A percentile compares a stretch with the other conserved stretches of the same genome.
Evolutionary conservation across 2,113 vertebrate species (phyloP).

Genomic region (Nerophis lumbriciformis): DNA sequence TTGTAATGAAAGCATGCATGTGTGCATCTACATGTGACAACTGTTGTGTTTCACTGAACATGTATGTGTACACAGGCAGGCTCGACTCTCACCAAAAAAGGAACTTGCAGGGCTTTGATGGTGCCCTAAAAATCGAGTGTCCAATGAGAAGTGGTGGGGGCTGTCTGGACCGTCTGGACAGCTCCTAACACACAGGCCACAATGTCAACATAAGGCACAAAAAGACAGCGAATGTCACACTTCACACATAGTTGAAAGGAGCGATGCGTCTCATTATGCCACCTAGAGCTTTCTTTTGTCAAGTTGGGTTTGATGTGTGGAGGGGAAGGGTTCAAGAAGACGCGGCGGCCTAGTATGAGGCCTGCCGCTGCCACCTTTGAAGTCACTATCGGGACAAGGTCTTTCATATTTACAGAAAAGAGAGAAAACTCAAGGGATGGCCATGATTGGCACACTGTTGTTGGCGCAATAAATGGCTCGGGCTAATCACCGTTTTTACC

Average conservation of each 20-base stretch:
- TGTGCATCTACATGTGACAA: no score
- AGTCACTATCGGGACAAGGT: constrained; percentile 63
- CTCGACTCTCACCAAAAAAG: constrained; percentile 43
- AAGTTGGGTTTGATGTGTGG: constrained; percentile 63
- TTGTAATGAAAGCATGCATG: no score
- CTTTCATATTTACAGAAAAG: constrained; percentile 71
- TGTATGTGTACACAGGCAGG: constrained; percentile 21
- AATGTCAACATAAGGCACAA: constrained; percentile 54
- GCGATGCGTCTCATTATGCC: constrained; percentile 64
- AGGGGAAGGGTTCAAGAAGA: constrained; percentile 54
- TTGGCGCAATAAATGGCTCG: constrained; percentile 51
- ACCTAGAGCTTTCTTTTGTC: constrained; percentile 68
- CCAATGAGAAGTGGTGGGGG: constrained; percentile 19
- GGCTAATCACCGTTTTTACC: constrained; percentile 55
- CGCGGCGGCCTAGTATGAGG: constrained; percentile 56
- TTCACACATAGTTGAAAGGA: constrained; percentile 61
- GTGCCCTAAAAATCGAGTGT: constrained; percentile 33
- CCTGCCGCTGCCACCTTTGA: constrained; percentile 61
- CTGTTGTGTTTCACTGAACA: no score
- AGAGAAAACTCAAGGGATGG: constrained; percentile 56
- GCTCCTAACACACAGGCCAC: constrained; percentile 42
- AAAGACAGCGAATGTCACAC: constrained; percentile 57
- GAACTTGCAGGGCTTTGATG: constrained; percentile 47
- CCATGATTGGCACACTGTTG: constrained; percentile 63
- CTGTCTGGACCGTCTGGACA: constrained; percentile 43